These are phyloP conservation scores for Chionoecetes opilio DNA, from an alignment of 1,140 invertebrate species.

Conservation along the genomic window DNA sequence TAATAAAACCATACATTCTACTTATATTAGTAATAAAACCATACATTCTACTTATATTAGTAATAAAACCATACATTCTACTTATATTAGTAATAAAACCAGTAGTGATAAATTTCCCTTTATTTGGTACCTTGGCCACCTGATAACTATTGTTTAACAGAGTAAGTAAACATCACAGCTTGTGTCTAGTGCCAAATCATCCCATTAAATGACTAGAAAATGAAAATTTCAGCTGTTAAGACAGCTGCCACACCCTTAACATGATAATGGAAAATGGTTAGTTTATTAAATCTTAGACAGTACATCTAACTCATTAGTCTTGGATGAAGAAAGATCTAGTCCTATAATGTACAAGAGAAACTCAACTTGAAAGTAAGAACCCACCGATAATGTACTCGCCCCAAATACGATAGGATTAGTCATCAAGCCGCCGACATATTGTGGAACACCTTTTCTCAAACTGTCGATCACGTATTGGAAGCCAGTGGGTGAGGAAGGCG, in stretches of 20 bases:
- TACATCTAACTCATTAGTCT: not conserved
- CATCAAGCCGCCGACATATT: not conserved
- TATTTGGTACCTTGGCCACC: not conserved
- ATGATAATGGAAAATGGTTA: not conserved
- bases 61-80: not conserved
- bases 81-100: not conserved
- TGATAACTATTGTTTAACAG: not conserved
- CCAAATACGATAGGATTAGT: not conserved
- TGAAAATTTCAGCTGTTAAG: not conserved
- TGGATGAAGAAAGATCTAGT: constrained; percentile 5
- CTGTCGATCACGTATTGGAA: not conserved
- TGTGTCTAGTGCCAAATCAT: constrained; percentile 9
- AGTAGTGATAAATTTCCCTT: not conserved
- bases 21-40: not conserved
- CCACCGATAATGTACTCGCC: not conserved
- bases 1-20: too few relatives aligned
- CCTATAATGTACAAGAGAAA: not conserved
- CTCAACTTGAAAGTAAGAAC: not conserved
- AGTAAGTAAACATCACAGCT: constrained; percentile 29
- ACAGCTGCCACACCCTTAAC: constrained; percentile 10
- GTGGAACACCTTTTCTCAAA: not conserved
- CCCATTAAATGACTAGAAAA: not conserved
- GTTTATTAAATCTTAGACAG: not conserved
- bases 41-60: not conserved
- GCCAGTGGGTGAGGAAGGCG: not conserved